Evolutionary conservation across 2,797 vertebrate species (phyloP).

Genomic region (Myotis findleyi): DNA sequence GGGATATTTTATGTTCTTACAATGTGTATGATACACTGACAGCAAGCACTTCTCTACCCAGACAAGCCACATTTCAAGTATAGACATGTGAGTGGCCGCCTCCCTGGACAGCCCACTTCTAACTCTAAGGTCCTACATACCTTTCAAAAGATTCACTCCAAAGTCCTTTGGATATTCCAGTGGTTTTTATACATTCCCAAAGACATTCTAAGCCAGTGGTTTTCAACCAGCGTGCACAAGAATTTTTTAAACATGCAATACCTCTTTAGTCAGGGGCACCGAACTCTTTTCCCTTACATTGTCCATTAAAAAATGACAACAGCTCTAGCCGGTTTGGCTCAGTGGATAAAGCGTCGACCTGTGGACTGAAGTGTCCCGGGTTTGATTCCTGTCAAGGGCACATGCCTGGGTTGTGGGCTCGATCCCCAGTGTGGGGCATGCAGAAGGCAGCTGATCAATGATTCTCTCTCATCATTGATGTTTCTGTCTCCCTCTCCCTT

Average conservation of each 20-base stretch:
- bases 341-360: too few species aligned
- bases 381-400: too few species aligned
- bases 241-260: neutral
- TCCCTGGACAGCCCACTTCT: neutral
- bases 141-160: neutral
- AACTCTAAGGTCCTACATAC: neutral
- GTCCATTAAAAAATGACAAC: neutral
- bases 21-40: neutral
- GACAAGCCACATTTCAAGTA: neutral
- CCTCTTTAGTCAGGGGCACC: neutral
- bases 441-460: too few species aligned
- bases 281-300: neutral
- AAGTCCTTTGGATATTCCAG: neutral
- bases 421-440: too few species aligned
- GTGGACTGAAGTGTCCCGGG: too few species aligned
- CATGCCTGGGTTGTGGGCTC: too few species aligned
- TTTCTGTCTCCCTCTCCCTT: too few species aligned
- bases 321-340: too few species aligned
- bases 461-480: too few species aligned
- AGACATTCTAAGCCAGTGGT: neutral
- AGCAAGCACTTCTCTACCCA: neutral
- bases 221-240: neutral
- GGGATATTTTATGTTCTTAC: neutral
- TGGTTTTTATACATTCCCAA: neutral
- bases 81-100: neutral